These are phyloP conservation scores for Gisinianus flammeolus DNA, from an alignment of 2,888 invertebrate genomes.

Conservation along the genomic window DNA sequence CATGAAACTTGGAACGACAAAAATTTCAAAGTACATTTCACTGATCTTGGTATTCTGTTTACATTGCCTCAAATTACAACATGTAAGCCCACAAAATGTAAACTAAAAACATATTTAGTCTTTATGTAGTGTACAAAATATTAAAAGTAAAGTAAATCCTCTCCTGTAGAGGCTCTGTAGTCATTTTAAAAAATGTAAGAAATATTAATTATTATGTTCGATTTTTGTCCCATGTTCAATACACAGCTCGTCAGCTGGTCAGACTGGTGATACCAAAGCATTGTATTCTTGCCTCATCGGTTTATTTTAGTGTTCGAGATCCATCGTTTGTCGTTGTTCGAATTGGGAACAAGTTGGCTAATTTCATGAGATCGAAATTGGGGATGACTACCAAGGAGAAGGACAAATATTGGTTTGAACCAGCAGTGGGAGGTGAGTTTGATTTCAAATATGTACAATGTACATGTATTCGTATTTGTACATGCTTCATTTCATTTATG, in stretches of 20 bases:
- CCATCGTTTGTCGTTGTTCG: conserved; percentile 83
- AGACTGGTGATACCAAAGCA: conserved; percentile 72
- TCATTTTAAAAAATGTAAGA: neutral
- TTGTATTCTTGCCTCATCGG: conserved; percentile 78
- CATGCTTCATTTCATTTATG: no score
- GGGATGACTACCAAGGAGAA: conserved; percentile 69
- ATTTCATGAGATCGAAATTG: conserved; percentile 72
- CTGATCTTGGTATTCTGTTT: conserved; percentile 66
- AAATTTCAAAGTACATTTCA: conserved; percentile 68
- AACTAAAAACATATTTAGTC: no score
- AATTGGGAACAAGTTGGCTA: conserved; percentile 72
- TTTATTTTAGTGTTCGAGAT: conserved; percentile 73
- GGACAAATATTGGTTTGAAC: conserved; percentile 64
- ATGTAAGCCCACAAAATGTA: conserved; percentile 59
- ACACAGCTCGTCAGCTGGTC: conserved; percentile 11
- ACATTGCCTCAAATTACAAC: conserved; percentile 63
- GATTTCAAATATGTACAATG: no score
- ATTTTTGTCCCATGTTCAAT: neutral
- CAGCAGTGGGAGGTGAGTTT: conserved; percentile 64
- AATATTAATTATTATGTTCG: neutral
- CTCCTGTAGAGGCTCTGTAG: neutral
- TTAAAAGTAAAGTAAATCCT: no score
- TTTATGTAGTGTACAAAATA: no score
- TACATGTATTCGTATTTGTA: no score
- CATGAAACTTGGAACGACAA: conserved; percentile 59